Conservation (phyloP, 2,113 vertebrate genomes). For the Genyomyrus donnyi region DNA sequence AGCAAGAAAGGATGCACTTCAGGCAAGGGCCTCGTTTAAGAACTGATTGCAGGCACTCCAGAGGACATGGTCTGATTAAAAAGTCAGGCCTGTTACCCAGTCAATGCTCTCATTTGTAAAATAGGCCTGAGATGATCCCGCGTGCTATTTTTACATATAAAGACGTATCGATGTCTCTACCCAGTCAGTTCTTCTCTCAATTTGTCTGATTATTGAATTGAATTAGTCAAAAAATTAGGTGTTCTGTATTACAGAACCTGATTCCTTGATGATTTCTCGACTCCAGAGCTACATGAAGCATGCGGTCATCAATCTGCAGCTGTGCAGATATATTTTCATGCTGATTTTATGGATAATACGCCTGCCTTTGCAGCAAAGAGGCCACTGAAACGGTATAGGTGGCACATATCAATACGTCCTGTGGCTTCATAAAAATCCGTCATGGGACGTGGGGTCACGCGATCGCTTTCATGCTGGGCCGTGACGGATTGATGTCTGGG, state of each 20-base stretch:
- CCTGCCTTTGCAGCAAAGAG: not conserved
- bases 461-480: not conserved
- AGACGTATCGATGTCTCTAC: not conserved
- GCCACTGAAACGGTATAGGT: slow-evolving; percentile 1
- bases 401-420: not conserved
- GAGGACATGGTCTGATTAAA: not conserved
- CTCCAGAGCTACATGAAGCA: not conserved
- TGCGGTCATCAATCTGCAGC: not conserved
- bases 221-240: not conserved
- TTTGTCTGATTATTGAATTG: not conserved
- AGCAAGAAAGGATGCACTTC: not conserved
- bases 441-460: not conserved
- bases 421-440: not conserved
- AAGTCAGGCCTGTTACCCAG: not conserved
- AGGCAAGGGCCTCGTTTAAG: not conserved
- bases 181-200: not conserved
- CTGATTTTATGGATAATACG: slow-evolving; percentile 10
- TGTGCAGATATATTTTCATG: slow-evolving; percentile 4
- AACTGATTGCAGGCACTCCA: not conserved
- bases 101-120: not conserved
- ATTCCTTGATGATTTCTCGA: not conserved
- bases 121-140: not conserved
- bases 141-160: not conserved
- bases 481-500: not conserved
- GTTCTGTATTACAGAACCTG: not conserved